phyloP scores from a whole-genome alignment of 2,888 invertebrate genomes.

The Gandaritis pyraliata region DNA sequence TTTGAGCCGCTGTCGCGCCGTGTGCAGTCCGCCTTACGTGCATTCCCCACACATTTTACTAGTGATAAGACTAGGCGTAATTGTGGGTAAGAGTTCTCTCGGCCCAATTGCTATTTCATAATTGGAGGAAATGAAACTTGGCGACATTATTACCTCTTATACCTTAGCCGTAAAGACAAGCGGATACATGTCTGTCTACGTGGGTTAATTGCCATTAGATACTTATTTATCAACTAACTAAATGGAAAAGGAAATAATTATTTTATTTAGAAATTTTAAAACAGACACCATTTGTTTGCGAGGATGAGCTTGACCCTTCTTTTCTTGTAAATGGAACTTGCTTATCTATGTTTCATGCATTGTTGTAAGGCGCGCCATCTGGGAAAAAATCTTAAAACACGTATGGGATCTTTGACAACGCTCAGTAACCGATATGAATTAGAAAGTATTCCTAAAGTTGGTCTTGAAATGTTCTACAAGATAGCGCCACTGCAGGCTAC shows the following conservation, averaged over 20 bases:
- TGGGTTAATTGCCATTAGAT: constrained; percentile 1
- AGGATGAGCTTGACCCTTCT: too few relatives aligned
- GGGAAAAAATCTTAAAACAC: background rate
- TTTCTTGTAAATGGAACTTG: too few relatives aligned
- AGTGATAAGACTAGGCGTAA: constrained; percentile 31
- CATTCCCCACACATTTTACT: constrained; percentile 23
- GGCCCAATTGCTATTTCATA: constrained; percentile 20
- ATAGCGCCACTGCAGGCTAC: constrained; percentile 17
- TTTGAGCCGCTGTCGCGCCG: constrained; percentile 24
- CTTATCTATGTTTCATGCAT: background rate
- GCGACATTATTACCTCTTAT: constrained; percentile 6
- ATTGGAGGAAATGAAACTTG: constrained; percentile 33
- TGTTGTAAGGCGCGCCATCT: constrained; percentile 8
- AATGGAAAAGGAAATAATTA: too few relatives aligned
- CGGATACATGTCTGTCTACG: constrained; percentile 11
- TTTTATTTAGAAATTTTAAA: too few relatives aligned
- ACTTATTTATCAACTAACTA: too few relatives aligned
- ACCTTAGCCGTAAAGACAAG: constrained; percentile 6
- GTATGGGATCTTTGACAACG: background rate
- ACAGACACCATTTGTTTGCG: too few relatives aligned
- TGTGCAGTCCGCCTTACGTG: constrained; percentile 28
- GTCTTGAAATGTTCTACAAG: constrained; percentile 5
- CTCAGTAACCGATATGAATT: background rate
- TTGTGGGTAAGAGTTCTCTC: constrained; percentile 22
- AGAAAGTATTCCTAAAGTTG: constrained; percentile 4